Evolutionary conservation across 2,888 invertebrate species (phyloP), one percentile per base, ranked within the genome.

Genomic region (Athalia cordata): DNA sequence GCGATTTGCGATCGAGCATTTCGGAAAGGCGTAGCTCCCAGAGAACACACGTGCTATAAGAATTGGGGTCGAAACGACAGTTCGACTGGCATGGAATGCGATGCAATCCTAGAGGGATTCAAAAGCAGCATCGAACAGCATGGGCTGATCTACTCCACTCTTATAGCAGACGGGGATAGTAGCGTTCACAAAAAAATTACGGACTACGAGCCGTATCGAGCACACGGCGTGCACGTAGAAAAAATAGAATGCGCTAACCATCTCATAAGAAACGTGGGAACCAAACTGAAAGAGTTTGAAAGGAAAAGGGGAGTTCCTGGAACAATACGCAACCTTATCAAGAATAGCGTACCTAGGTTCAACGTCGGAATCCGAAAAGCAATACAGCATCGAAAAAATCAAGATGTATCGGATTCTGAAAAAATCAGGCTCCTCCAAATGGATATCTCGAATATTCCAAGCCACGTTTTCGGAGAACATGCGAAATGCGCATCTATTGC

Each of bases 191-290:
- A 81, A 59, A 82, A 81, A 82, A 82, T 88, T 5, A 8, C 79
- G 29, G 80, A 85, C 79, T 67, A 66, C 13, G 79, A 82, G 43
- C 81, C 84, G 3, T 87, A 88, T 80, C 64, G 43, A 9, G 7
- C 8, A 4, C 80, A 82, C 0, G 79, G 79, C 13, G 61, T 79
- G 13, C 57, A 77, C 52, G 81, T 86, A 0, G 64, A 84, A 70
- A 89, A 87, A 84, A 79, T 87, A 3, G 87, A 88, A 79, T 89
- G 88, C 78, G 78, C 64, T 5, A 87, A 86, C 77, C 87, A 89
- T 79, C 66, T 87, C 13, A 72, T 84, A 6, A 79, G 82, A 45
- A 83, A 84, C 80, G 72, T 81, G 11, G 81, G 82, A 8, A 43
- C n/a, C 9, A 76, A 64, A 64, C 15, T 76, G 9, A 64, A 43